A percentile compares a stretch with the other conserved stretches of the same genome.
Conservation (phyloP, 2,797 vertebrate species). For the Danio choprae region DNA sequence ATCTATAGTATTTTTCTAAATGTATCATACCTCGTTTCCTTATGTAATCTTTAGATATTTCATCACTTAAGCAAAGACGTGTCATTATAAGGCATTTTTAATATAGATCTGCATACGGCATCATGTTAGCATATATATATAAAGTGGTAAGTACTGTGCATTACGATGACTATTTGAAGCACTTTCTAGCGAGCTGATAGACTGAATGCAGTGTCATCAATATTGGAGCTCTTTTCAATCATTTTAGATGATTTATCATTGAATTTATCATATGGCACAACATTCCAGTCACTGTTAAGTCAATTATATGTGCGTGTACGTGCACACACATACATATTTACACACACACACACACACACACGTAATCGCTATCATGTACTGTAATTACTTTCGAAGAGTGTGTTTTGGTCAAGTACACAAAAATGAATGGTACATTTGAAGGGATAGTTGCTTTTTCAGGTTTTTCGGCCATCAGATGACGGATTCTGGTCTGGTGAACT, state of each 20-base stretch:
- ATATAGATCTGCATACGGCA: constrained; percentile 54
- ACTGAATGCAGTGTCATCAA: constrained; percentile 57
- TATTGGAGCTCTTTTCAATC: constrained; percentile 56
- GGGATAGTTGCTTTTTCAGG: constrained; percentile 53
- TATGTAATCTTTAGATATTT: constrained; percentile 54
- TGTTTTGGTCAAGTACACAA: constrained; percentile 45
- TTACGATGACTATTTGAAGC: constrained; percentile 61
- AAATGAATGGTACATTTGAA: constrained; percentile 27
- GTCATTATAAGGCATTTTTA: constrained; percentile 55
- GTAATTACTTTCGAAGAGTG: constrained; percentile 59
- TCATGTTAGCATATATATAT: constrained; percentile 54
- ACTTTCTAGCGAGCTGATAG: constrained; percentile 61
- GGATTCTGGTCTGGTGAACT: constrained; percentile 47
- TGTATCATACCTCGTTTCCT: constrained; percentile 39
- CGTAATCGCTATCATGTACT: constrained; percentile 57
- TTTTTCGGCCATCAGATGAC: constrained; percentile 55
- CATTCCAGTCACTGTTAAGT: constrained; percentile 63
- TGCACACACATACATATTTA: constrained; percentile 4
- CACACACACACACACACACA: constrained; percentile 32
- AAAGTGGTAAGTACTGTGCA: constrained; percentile 54
- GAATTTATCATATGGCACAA: constrained; percentile 60
- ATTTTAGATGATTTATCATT: constrained; percentile 45
- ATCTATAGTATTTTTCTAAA: constrained; percentile 49
- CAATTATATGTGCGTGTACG: constrained; percentile 48
- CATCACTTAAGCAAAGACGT: constrained; percentile 60